Evolutionary conservation across 2,888 invertebrate species (phyloP), one percentile per base, ranked within the genome.

Genomic region (Danaus chrysippus): DNA sequence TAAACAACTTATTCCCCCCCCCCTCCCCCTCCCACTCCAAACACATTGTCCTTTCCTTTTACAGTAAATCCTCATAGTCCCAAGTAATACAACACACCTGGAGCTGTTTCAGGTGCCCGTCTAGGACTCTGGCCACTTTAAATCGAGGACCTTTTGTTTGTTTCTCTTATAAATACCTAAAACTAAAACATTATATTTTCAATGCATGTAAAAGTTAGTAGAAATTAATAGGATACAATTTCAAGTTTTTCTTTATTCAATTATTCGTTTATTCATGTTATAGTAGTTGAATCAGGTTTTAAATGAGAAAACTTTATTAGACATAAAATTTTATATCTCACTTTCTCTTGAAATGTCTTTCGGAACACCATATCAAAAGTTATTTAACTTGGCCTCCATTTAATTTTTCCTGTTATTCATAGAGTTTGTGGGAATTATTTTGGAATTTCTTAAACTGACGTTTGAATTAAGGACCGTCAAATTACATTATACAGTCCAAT

Each of bases 271-370:
- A 49, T 17, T 49, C 49, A 17, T 49, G 15, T 49, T 49, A 49
- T 17, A 17, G 17, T 13, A 53, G 63, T 54, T 46, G 63, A 52
- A 41, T 52, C 54, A 54, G 46, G 52, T 53, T 42, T n/a, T 56
- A 59, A 63, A 63, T 63, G 63, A 60, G 59, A 63, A 59, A 54
- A 63, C 19, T 57, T 59, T 63, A 59, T 41, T 54, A 56, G 13
- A 53, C 56, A 56, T 57, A 63, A 63, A 59, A 57, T 49, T 49
- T 49, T 17, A 15, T 17, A 49, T 49, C 49, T 49, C 11, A 49
- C 17, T 49, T 49, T 49, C 17, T 17, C 10, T 49, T 49, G 17
- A 49, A 49, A 17, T 49, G 49, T 49, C 49, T 49, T 49, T 17
- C 11, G 15, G 49, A 49, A 17, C 17, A 49, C 49, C 49, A 17